Percentiles rank a stretch among this genome's conserved stretches.
Evolutionary conservation across 2,888 invertebrate genomes (phyloP).

Genomic region (Hemaris fuciformis): DNA sequence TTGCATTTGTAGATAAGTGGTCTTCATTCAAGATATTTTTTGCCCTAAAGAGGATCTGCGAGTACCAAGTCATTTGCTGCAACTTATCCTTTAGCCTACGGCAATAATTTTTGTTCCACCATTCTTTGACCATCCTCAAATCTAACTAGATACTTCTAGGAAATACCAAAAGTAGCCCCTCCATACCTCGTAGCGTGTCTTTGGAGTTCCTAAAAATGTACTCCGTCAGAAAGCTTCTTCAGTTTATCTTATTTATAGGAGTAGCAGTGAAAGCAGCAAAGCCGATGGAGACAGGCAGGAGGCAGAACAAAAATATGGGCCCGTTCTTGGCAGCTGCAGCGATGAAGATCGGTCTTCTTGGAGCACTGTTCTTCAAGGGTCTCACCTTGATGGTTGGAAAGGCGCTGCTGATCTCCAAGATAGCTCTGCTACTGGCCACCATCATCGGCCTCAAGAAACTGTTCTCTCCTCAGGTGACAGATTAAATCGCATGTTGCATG

Average conservation of each 20-base stretch:
- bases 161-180: too few species aligned
- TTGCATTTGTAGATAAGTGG: too few species aligned
- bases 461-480: conserved; percentile 84
- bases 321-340: conserved; percentile 88
- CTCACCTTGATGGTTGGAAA: conserved; percentile 91
- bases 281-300: conserved; percentile 84
- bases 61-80: too few species aligned
- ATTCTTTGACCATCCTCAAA: too few species aligned
- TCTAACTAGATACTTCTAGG: too few species aligned
- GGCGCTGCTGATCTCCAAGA: conserved; percentile 91
- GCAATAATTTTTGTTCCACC: too few species aligned
- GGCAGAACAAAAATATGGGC: conserved; percentile 87
- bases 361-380: conserved; percentile 90
- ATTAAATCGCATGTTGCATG: conserved; percentile 41
- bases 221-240: neutral
- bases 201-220: neutral
- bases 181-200: too few species aligned
- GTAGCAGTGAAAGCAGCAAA: conserved; percentile 85
- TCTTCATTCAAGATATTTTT: too few species aligned
- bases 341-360: conserved; percentile 90
- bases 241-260: conserved; percentile 63
- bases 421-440: conserved; percentile 89
- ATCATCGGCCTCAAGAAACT: conserved; percentile 92
- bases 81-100: too few species aligned
- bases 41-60: too few species aligned